Evolutionary conservation across 1,140 invertebrate genomes (phyloP).

Genomic region (Cydia fagiglandana): DNA sequence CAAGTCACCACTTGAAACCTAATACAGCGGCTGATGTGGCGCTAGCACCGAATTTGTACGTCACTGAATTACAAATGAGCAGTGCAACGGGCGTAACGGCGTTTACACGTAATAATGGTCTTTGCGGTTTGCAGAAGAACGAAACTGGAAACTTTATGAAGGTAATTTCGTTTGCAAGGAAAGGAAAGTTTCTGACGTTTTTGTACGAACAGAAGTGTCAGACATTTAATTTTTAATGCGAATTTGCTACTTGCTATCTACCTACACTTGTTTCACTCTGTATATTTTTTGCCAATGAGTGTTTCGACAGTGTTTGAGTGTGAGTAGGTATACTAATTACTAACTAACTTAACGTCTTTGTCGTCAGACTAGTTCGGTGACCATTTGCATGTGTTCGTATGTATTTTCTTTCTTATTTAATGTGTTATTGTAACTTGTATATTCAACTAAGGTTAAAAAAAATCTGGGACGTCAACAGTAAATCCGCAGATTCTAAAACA

Average conservation of each 20-base stretch:
- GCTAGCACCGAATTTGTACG: conserved; percentile 24
- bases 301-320: too few species aligned
- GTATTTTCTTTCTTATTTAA: too few species aligned
- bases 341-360: too few species aligned
- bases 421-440: too few species aligned
- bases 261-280: too few species aligned
- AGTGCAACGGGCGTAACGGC: conserved; percentile 14
- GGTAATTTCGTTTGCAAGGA: not conserved
- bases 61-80: conserved; percentile 31
- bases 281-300: too few species aligned
- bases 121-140: not conserved
- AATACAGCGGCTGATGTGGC: not conserved
- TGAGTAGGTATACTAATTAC: too few species aligned
- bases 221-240: not conserved
- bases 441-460: too few species aligned
- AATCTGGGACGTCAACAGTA: too few species aligned
- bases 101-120: conserved; percentile 18
- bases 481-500: not conserved
- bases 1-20: not conserved
- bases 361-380: too few species aligned
- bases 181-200: not conserved
- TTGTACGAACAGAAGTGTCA: not conserved
- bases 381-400: too few species aligned
- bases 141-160: conserved; percentile 3
- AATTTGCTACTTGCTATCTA: not conserved